phyloP scores from a whole-genome alignment of 1,140 invertebrate genomes.

The Drosophila triauraria region DNA sequence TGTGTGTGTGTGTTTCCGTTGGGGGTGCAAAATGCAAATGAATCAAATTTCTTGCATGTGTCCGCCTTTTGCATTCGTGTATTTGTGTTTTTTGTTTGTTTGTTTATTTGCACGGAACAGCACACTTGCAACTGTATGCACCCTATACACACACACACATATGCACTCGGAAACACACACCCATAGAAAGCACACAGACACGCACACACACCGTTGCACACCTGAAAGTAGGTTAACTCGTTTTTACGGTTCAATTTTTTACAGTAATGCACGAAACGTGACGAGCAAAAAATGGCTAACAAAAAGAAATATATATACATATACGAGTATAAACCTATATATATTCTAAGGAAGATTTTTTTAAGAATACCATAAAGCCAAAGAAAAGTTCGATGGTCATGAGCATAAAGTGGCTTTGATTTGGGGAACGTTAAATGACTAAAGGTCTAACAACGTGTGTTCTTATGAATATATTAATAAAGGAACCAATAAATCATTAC shows the following conservation, averaged over 20 bases:
- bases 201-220: constrained; percentile 12
- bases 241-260: constrained; percentile 52
- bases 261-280: constrained; percentile 36
- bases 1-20: constrained; percentile 32
- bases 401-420: constrained; percentile 3
- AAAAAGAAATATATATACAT: neutral
- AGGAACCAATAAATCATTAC: neutral
- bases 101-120: constrained; percentile 44
- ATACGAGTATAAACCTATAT: too few species aligned
- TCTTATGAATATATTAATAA: neutral
- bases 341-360: neutral
- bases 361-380: neutral
- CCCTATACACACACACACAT: constrained; percentile 20
- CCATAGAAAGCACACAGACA: constrained; percentile 7
- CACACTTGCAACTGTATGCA: constrained; percentile 26
- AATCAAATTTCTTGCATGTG: constrained; percentile 54
- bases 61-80: constrained; percentile 32
- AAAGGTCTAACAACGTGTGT: neutral
- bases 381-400: neutral
- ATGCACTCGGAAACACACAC: constrained; percentile 9
- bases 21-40: constrained; percentile 59
- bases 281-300: constrained; percentile 3
- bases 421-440: neutral
- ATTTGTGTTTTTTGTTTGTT: constrained; percentile 41
- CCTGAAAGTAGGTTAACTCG: constrained; percentile 64